Conservation (phyloP, 23 tunicate genomes). For the Halocynthia roretzi region DNA sequence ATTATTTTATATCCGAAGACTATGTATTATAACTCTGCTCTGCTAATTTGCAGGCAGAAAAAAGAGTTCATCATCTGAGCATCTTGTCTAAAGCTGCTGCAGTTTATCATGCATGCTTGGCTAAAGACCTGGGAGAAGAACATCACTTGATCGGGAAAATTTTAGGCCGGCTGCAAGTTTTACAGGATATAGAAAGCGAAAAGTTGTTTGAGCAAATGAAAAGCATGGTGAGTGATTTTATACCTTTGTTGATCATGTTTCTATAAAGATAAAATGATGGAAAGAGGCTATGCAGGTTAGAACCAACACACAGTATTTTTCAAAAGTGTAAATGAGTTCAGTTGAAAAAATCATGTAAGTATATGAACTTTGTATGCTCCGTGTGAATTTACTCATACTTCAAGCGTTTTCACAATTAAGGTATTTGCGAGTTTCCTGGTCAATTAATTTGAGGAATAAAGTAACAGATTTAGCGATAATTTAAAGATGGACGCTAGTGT, state of each 20-base stretch:
- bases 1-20: too few species aligned
- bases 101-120: conserved; percentile 4
- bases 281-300: too few species aligned
- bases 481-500: too few species aligned
- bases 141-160: neutral
- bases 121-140: too few species aligned
- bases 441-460: too few species aligned
- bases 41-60: conserved; percentile 26
- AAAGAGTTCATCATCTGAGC: conserved; percentile 28
- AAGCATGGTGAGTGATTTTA: conserved; percentile 31
- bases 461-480: neutral
- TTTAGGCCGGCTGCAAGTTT: conserved; percentile 46
- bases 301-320: too few species aligned
- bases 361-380: too few species aligned
- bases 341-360: too few species aligned
- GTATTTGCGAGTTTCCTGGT: too few species aligned
- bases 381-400: too few species aligned
- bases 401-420: too few species aligned
- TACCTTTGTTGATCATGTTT: conserved; percentile 2
- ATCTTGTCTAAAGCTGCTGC: conserved; percentile 52
- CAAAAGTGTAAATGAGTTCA: too few species aligned
- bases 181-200: conserved; percentile 59
- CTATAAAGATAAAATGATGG: neutral
- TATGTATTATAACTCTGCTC: neutral
- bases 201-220: conserved; percentile 33